Percentiles rank a stretch among this genome's conserved stretches.
Evolutionary conservation across 2,113 vertebrate genomes (phyloP).

Genomic region (Ia io): DNA sequence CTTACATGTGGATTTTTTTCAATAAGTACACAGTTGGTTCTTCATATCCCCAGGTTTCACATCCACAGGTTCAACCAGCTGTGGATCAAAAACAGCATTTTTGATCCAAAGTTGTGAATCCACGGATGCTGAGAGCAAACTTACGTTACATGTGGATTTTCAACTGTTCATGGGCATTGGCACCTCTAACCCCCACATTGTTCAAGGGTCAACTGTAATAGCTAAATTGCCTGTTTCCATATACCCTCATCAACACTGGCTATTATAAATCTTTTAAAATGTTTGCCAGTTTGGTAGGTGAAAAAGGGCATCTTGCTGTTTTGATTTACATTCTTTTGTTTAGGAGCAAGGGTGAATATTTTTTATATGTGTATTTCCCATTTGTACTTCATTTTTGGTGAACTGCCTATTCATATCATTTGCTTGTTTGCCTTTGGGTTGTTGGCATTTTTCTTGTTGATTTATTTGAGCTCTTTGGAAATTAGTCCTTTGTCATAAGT

Average conservation of each 20-base stretch:
- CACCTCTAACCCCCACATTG: neutral
- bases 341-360: neutral
- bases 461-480: slow-evolving; percentile 41
- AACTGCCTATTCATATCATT: neutral
- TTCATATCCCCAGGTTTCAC: neutral
- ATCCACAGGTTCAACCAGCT: neutral
- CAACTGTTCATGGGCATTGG: neutral
- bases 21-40: neutral
- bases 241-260: neutral
- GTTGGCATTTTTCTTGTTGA: slow-evolving; percentile 27
- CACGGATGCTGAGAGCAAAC: neutral
- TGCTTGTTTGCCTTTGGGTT: neutral
- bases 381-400: neutral
- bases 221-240: neutral
- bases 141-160: neutral
- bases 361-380: neutral
- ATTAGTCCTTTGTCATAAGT: slow-evolving; percentile 27
- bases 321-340: slow-evolving; percentile 35
- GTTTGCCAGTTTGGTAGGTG: neutral
- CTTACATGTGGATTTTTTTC: neutral
- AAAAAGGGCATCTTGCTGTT: neutral
- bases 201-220: neutral
- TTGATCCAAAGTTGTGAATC: neutral
- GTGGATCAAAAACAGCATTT: neutral
- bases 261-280: slow-evolving; percentile 3